These are phyloP conservation scores for Calliopsis andreniformis DNA, from an alignment of 1,140 invertebrate species.

Conservation along the genomic window DNA sequence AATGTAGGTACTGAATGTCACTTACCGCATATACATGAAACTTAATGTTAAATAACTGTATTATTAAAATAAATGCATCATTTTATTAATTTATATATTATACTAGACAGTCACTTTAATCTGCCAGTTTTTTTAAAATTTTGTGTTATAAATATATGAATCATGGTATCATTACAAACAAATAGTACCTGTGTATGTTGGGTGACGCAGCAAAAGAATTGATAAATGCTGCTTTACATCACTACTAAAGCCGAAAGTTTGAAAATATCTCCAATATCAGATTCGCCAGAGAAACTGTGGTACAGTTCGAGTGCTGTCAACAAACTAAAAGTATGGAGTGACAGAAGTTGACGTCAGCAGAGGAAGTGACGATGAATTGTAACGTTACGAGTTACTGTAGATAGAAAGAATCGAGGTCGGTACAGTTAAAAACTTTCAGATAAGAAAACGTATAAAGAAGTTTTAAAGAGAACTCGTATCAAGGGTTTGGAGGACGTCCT, in stretches of 20 bases:
- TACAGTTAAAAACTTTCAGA: constrained; percentile 58
- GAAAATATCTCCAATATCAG: neutral
- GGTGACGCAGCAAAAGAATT: no score
- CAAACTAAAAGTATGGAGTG: constrained; percentile 21
- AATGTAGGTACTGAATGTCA: no score
- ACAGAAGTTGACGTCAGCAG: neutral
- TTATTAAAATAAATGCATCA: no score
- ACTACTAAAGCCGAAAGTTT: neutral
- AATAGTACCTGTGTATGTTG: no score
- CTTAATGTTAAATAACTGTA: no score
- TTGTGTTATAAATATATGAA: no score
- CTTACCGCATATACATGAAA: no score
- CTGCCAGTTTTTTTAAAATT: no score
- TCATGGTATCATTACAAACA: no score
- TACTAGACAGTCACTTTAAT: no score
- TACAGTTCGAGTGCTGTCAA: constrained; percentile 21
- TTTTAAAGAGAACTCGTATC: constrained; percentile 63
- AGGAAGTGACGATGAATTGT: constrained; percentile 39
- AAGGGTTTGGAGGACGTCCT: constrained; percentile 52
- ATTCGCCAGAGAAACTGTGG: constrained; percentile 33
- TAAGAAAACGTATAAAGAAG: constrained; percentile 67
- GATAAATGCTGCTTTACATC: neutral
- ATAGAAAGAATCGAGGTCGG: constrained; percentile 50
- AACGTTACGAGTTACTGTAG: constrained; percentile 43
- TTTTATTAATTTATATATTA: no score